Evolutionary conservation across 2,113 vertebrate genomes (phyloP).

Genomic region (Saguinus midas): DNA sequence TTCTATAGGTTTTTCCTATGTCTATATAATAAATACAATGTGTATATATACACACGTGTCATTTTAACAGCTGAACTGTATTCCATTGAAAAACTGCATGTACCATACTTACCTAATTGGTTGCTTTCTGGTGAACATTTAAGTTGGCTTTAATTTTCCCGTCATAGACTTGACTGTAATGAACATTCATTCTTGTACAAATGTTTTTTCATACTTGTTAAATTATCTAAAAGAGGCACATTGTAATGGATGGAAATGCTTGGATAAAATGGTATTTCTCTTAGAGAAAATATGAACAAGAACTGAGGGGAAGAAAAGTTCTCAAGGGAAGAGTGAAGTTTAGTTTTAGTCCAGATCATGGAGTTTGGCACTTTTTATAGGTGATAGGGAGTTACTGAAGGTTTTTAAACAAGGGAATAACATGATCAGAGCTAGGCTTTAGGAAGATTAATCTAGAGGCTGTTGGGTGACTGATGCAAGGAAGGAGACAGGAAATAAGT

Average conservation of each 20-base stretch:
- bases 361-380: neutral
- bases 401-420: neutral
- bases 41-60: neutral
- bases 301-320: neutral
- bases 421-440: neutral
- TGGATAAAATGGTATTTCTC: neutral
- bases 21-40: neutral
- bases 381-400: neutral
- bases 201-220: neutral
- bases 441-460: neutral
- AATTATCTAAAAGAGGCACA: neutral
- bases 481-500: neutral
- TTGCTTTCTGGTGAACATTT: neutral
- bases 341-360: neutral
- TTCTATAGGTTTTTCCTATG: neutral
- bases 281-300: neutral
- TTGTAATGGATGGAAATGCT: neutral
- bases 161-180: constrained; percentile 1
- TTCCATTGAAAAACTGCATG: neutral
- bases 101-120: neutral
- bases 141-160: neutral
- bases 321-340: neutral
- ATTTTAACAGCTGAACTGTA: neutral
- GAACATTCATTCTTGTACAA: neutral
- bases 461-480: neutral